Conservation (phyloP, 2,888 invertebrate genomes). For the Sialis lutaria region DNA sequence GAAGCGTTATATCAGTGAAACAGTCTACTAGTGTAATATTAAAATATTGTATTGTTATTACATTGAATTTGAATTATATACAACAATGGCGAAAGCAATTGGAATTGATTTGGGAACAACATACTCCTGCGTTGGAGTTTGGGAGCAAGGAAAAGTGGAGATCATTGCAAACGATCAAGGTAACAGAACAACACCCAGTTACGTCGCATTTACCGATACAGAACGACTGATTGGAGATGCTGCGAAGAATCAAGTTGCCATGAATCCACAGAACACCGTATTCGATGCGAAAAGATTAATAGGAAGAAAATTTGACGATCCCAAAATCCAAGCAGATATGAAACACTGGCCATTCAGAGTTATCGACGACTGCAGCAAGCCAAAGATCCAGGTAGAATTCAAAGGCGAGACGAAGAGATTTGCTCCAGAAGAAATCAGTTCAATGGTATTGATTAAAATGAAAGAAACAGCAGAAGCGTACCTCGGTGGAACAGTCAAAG, state of each 20-base stretch:
- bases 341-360: slow-evolving; percentile 65
- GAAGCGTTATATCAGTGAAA: no score
- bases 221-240: slow-evolving; percentile 52
- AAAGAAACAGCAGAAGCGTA: slow-evolving; percentile 54
- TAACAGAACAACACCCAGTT: slow-evolving; percentile 52
- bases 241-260: slow-evolving; percentile 51
- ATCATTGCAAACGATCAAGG: slow-evolving; percentile 50
- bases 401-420: slow-evolving; percentile 44
- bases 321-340: slow-evolving; percentile 54
- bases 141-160: slow-evolving; percentile 61
- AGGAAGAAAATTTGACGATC: slow-evolving; percentile 49
- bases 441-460: slow-evolving; percentile 43
- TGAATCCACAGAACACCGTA: slow-evolving; percentile 58
- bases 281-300: slow-evolving; percentile 43
- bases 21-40: no score
- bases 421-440: slow-evolving; percentile 52
- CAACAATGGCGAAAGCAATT: slow-evolving; percentile 40
- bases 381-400: slow-evolving; percentile 43
- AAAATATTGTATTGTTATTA: no score
- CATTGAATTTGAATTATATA: not conserved
- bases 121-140: slow-evolving; percentile 75
- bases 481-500: slow-evolving; percentile 43
- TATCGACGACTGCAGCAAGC: slow-evolving; percentile 37
- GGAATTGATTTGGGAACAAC: slow-evolving; percentile 80
- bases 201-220: slow-evolving; percentile 54